Percentiles rank a stretch among this genome's conserved stretches.
Evolutionary conservation across 2,113 vertebrate species (phyloP).

Genomic region (Myrmecobius fasciatus): DNA sequence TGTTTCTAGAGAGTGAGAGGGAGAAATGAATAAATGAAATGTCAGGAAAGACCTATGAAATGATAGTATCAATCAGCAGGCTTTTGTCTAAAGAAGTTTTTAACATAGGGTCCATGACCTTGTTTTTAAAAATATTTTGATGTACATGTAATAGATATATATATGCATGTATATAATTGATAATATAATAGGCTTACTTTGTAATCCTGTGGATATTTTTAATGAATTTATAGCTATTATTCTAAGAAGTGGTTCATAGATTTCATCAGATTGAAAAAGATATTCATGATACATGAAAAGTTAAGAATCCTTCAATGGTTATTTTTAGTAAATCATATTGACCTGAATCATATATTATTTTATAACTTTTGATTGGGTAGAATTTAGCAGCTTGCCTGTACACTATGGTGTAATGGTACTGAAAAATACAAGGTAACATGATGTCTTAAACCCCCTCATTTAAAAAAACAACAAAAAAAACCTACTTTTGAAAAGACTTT

Average conservation of each 20-base stretch:
- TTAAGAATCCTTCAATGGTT: background rate
- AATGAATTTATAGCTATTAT: background rate
- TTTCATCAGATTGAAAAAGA: background rate
- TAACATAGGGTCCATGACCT: background rate
- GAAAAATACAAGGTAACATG: background rate
- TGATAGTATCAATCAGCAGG: background rate
- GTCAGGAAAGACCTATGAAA: background rate
- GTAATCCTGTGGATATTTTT: background rate
- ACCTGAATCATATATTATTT: background rate
- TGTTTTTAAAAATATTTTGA: background rate
- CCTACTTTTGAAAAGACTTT: conserved; percentile 5
- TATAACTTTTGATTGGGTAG: background rate
- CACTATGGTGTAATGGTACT: background rate
- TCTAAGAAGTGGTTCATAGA: background rate
- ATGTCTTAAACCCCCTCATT: background rate
- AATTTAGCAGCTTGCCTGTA: background rate
- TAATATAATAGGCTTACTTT: background rate
- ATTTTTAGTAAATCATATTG: background rate
- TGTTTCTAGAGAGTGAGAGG: background rate
- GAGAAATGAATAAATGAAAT: background rate
- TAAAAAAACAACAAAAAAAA: background rate
- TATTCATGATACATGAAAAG: background rate
- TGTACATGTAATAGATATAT: too few species aligned
- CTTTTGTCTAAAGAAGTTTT: background rate
- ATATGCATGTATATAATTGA: too few species aligned